Evolutionary conservation across 2,797 vertebrate genomes (phyloP).

Genomic region (Chloroceryle amazona): DNA sequence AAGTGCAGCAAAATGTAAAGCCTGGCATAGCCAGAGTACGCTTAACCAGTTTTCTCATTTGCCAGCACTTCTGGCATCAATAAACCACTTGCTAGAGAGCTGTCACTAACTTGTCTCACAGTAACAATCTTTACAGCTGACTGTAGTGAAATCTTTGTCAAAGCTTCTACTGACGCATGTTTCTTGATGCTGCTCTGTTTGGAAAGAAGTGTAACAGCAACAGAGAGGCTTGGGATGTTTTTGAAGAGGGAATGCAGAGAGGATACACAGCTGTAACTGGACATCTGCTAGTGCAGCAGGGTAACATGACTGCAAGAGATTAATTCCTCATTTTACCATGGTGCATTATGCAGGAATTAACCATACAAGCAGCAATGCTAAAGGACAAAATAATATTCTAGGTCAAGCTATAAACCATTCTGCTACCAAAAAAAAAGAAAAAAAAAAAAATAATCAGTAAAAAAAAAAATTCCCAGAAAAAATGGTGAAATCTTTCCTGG

Average conservation of each 20-base stretch:
- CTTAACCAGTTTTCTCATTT: slow-evolving; percentile 46
- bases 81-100: slow-evolving; percentile 47
- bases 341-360: not conserved
- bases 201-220: slow-evolving; percentile 43
- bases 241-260: not conserved
- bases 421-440: not conserved
- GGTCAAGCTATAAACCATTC: not conserved
- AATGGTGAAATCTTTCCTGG: not conserved
- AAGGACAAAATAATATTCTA: not conserved
- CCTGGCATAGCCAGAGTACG: not conserved
- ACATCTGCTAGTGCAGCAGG: not conserved
- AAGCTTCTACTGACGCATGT: slow-evolving; percentile 14
- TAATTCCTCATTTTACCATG: not conserved
- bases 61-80: slow-evolving; percentile 36
- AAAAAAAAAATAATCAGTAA: too few species aligned
- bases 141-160: slow-evolving; percentile 42
- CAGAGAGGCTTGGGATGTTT: slow-evolving; percentile 19
- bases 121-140: slow-evolving; percentile 44
- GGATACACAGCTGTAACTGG: slow-evolving; percentile 23
- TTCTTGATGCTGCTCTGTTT: slow-evolving; percentile 28
- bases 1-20: not conserved
- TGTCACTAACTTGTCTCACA: slow-evolving; percentile 67
- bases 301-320: not conserved
- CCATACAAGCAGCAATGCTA: not conserved
- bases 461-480: not conserved